Evolutionary conservation across 2,888 invertebrate genomes (phyloP).

Genomic region (Melieria picta): DNA sequence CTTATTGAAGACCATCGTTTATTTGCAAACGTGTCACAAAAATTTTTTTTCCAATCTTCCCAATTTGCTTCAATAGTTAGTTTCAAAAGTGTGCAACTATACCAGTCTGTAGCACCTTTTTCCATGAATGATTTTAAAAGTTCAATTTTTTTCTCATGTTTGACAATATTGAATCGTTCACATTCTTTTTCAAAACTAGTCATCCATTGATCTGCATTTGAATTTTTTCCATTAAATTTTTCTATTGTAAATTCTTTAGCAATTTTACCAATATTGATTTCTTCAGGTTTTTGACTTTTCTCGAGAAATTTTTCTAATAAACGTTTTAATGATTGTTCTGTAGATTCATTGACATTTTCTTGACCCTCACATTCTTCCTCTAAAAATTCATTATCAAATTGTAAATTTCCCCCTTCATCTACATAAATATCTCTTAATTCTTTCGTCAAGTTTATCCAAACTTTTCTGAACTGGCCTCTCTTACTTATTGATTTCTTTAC

Average conservation of each 20-base stretch:
- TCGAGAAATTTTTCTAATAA: constrained; percentile 21
- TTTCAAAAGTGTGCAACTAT: constrained; percentile 44
- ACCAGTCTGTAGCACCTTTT: constrained; percentile 44
- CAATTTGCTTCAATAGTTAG: constrained; percentile 42
- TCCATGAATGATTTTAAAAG: constrained; percentile 43
- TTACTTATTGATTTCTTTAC: constrained; percentile 32
- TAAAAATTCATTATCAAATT: constrained; percentile 23
- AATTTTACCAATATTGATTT: constrained; percentile 21
- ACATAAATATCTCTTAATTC: constrained; percentile 21
- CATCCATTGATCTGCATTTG: constrained; percentile 35
- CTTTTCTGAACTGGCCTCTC: constrained; percentile 27
- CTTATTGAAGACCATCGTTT: constrained; percentile 48
- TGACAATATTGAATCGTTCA: constrained; percentile 27
- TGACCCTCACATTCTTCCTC: background rate
- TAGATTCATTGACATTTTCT: constrained; percentile 12
- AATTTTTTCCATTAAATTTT: constrained; percentile 23
- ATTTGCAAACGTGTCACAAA: constrained; percentile 48
- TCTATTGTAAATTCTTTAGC: constrained; percentile 30
- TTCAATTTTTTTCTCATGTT: constrained; percentile 32
- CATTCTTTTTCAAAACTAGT: constrained; percentile 37
- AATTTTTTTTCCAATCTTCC: constrained; percentile 42
- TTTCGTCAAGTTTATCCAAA: constrained; percentile 29
- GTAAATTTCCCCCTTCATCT: constrained; percentile 23
- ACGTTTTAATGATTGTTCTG: constrained; percentile 19
- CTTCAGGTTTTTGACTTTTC: constrained; percentile 21